Evolutionary conservation across 2,888 invertebrate species (phyloP).

Genomic region (Caenorhabditis macrosperma): DNA sequence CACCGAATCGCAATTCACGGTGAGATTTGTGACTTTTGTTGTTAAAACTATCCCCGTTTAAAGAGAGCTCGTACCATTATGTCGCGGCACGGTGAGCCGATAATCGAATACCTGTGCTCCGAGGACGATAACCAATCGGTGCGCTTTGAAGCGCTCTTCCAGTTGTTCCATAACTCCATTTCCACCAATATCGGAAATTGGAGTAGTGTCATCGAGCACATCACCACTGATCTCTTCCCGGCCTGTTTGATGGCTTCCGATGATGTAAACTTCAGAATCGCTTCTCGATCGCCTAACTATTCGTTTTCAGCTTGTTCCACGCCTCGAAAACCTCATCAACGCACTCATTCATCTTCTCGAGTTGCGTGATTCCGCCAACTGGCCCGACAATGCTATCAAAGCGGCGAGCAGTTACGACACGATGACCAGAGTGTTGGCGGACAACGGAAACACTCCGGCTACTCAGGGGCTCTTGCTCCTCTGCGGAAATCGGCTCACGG

Average conservation of each 20-base stretch:
- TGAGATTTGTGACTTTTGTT: background rate
- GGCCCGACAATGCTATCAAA: constrained; percentile 64
- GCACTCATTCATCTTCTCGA: constrained; percentile 42
- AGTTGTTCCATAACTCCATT: constrained; percentile 25
- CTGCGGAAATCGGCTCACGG: constrained; percentile 11
- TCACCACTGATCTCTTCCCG: constrained; percentile 56
- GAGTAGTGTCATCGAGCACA: constrained; percentile 55
- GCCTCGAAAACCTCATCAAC: constrained; percentile 34
- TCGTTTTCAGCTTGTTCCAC: constrained; percentile 41
- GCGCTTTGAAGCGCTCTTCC: constrained; percentile 31
- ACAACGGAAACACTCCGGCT: constrained; percentile 51
- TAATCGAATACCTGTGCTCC: constrained; percentile 28
- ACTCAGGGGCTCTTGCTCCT: constrained; percentile 42
- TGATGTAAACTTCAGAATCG: background rate
- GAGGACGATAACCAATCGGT: background rate
- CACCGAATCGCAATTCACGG: constrained; percentile 21
- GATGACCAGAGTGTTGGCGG: constrained; percentile 38
- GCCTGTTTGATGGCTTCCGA: constrained; percentile 19
- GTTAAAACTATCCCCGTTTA: no score
- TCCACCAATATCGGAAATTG: constrained; percentile 51
- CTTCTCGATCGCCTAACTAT: background rate
- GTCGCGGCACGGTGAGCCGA: constrained; percentile 49
- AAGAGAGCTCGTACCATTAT: constrained; percentile 62
- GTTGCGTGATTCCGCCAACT: constrained; percentile 44
- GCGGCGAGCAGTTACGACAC: constrained; percentile 55